Evolutionary conservation across 2,888 invertebrate species (phyloP).

Genomic region (Caenorhabditis becei): DNA sequence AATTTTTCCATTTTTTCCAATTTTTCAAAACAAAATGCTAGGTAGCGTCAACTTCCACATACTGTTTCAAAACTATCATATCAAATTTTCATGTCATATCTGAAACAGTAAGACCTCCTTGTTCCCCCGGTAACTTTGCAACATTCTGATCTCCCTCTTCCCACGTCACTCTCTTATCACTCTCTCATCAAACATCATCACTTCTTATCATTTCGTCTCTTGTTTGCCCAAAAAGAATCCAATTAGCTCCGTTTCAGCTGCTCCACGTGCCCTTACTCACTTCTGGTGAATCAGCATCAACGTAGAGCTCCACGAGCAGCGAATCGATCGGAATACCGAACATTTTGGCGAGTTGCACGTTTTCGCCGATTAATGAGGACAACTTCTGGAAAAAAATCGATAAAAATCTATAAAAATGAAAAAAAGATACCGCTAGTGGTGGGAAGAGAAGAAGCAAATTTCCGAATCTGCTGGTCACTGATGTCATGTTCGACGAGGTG

Average conservation of each 20-base stretch:
- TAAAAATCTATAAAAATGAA: not conserved
- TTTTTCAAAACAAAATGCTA: too few relatives aligned
- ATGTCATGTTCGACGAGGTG: conserved; percentile 64
- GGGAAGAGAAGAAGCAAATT: conserved; percentile 78
- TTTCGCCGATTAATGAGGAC: conserved; percentile 77
- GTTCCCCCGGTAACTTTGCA: too few relatives aligned
- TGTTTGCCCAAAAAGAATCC: not conserved
- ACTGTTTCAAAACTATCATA: too few relatives aligned
- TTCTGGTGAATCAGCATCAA: conserved; percentile 66
- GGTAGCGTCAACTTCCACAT: too few relatives aligned
- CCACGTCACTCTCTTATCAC: not conserved
- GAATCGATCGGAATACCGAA: conserved; percentile 78
- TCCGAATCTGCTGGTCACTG: conserved; percentile 77
- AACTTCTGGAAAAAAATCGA: conserved; percentile 69
- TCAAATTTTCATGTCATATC: too few relatives aligned
- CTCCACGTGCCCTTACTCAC: conserved; percentile 19
- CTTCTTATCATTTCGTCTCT: not conserved
- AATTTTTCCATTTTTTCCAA: too few relatives aligned
- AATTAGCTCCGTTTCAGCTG: not conserved
- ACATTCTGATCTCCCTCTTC: not conserved
- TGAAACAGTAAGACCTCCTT: too few relatives aligned
- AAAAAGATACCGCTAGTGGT: conserved; percentile 71
- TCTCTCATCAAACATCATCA: not conserved
- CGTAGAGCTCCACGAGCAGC: conserved; percentile 76
- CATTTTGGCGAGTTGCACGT: conserved; percentile 79